Evolutionary conservation across 2,888 invertebrate genomes (phyloP).

Genomic region (Halictus ligatus): DNA sequence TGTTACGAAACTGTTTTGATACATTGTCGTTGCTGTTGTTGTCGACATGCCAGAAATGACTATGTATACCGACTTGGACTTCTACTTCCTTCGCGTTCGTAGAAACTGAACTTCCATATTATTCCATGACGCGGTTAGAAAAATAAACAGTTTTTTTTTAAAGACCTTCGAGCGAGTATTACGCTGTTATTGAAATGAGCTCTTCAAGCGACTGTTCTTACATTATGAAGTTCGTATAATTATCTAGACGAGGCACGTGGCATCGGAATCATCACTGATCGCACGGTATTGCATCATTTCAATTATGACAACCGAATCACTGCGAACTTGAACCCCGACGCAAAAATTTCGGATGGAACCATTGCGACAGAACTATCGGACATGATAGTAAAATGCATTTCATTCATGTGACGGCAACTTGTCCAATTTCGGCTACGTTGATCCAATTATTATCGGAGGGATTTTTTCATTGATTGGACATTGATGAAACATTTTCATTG

Average conservation of each 20-base stretch:
- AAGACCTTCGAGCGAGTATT: background rate
- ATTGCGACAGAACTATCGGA: conserved; percentile 20
- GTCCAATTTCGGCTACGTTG: background rate
- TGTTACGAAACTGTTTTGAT: background rate
- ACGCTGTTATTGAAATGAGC: background rate
- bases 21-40: conserved; percentile 4
- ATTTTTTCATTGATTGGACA: background rate
- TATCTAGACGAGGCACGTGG: background rate
- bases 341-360: conserved; percentile 16
- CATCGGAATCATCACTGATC: background rate
- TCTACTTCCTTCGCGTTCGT: background rate
- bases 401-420: background rate
- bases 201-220: background rate
- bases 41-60: background rate
- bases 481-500: too few species aligned
- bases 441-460: background rate
- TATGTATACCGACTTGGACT: background rate
- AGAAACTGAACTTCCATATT: background rate
- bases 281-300: background rate
- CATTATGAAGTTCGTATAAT: background rate
- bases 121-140: background rate
- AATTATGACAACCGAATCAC: conserved; percentile 11
- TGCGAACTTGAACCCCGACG: conserved; percentile 38
- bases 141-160: background rate
- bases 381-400: background rate